Evolutionary conservation across 2,797 vertebrate species (phyloP).

Genomic region (Falco peregrinus): DNA sequence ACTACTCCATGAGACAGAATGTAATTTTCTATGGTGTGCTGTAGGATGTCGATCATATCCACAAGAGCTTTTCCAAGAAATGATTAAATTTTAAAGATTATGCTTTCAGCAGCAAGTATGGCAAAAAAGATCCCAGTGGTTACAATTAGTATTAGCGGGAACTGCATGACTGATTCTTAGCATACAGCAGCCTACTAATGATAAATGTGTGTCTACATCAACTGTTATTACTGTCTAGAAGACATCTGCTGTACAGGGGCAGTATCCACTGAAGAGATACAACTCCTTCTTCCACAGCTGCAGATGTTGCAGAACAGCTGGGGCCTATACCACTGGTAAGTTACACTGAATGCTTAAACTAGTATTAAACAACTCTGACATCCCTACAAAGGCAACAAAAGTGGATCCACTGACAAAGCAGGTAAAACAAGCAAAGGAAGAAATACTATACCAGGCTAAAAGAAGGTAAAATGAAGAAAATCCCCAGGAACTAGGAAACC

Average conservation of each 20-base stretch:
- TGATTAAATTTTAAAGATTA: not conserved
- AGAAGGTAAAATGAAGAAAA: not conserved
- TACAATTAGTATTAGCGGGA: not conserved
- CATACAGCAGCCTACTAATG: not conserved
- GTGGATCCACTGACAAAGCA: not conserved
- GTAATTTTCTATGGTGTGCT: not conserved
- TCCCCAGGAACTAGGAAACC: not conserved
- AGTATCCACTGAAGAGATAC: not conserved
- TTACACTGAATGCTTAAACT: not conserved
- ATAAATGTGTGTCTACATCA: not conserved
- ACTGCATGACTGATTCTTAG: not conserved
- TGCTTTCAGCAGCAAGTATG: not conserved
- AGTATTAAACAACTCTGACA: not conserved
- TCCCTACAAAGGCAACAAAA: not conserved
- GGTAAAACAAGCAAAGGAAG: not conserved
- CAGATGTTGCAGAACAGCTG: not conserved
- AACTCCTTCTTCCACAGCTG: not conserved
- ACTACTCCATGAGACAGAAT: not conserved
- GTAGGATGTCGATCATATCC: not conserved
- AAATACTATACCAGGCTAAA: not conserved
- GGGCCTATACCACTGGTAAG: not conserved
- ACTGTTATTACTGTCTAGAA: not conserved
- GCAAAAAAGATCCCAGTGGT: not conserved
- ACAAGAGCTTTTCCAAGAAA: not conserved
- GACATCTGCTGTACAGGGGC: not conserved